Percentiles rank a stretch among this genome's conserved stretches.
Conservation (phyloP, 2,113 vertebrate species). For the Leiothrix lutea region DNA sequence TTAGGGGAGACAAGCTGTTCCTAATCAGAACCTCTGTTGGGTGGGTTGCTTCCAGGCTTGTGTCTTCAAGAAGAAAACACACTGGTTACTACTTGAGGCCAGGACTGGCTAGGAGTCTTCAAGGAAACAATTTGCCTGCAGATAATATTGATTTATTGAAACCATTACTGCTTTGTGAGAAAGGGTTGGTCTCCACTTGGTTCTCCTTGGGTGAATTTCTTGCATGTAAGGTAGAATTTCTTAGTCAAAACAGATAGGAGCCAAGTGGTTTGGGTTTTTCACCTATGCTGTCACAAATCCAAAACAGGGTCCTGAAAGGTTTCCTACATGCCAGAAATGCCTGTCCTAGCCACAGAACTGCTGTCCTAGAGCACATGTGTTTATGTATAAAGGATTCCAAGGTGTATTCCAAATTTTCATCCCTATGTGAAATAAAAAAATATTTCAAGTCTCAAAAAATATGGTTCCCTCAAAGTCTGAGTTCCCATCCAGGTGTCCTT, state of each 20-base stretch:
- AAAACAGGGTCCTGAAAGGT: background rate
- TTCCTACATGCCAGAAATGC: background rate
- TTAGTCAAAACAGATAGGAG: constrained; percentile 3
- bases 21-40: background rate
- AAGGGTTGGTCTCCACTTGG: background rate
- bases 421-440: background rate
- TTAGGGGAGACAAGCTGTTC: background rate
- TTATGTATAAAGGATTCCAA: background rate
- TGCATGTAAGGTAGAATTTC: background rate
- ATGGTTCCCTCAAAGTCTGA: background rate
- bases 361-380: background rate
- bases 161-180: background rate
- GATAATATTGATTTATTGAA: constrained; percentile 25
- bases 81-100: background rate
- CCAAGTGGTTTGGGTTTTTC: background rate
- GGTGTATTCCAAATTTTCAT: background rate
- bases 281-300: background rate
- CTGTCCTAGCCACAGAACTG: background rate
- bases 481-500: background rate
- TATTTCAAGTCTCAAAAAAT: background rate
- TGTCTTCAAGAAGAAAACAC: background rate
- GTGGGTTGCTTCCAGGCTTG: background rate
- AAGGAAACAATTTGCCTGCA: background rate
- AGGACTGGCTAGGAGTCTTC: background rate
- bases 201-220: background rate